Evolutionary conservation across 2,113 vertebrate species (phyloP).

Genomic region (Ailurus styani): DNA sequence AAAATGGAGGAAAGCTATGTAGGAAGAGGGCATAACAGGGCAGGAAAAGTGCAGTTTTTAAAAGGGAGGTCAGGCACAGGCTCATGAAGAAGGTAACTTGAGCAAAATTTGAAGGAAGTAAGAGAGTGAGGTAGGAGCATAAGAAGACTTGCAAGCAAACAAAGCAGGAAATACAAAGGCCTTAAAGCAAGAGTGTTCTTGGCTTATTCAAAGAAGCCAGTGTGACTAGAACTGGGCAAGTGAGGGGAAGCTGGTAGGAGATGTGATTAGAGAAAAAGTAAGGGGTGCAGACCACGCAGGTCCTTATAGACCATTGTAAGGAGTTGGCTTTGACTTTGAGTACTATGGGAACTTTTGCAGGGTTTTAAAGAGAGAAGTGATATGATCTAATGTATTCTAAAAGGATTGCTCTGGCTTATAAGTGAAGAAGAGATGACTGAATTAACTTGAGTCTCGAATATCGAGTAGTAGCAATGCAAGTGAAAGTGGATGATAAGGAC

Average conservation of each 20-base stretch:
- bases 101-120: background rate
- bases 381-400: background rate
- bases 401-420: background rate
- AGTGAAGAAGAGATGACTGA: background rate
- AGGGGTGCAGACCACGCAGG: fast-evolving
- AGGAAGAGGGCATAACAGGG: background rate
- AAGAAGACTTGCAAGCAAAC: background rate
- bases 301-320: background rate
- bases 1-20: background rate
- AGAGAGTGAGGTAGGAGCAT: background rate
- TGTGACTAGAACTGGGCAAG: background rate
- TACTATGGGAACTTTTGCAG: background rate
- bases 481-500: background rate
- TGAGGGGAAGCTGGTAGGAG: background rate
- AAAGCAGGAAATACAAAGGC: background rate
- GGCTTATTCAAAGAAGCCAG: background rate
- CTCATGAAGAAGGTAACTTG: background rate
- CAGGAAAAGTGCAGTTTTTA: background rate
- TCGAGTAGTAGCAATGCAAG: background rate
- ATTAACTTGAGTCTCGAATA: background rate
- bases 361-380: background rate
- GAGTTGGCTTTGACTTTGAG: background rate
- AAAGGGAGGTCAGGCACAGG: background rate
- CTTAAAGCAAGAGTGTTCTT: background rate
- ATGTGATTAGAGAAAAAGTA: background rate